Base-by-base conservation (phyloP, 2,797 vertebrate species). In the Urosaurus nigricauda region DNA sequence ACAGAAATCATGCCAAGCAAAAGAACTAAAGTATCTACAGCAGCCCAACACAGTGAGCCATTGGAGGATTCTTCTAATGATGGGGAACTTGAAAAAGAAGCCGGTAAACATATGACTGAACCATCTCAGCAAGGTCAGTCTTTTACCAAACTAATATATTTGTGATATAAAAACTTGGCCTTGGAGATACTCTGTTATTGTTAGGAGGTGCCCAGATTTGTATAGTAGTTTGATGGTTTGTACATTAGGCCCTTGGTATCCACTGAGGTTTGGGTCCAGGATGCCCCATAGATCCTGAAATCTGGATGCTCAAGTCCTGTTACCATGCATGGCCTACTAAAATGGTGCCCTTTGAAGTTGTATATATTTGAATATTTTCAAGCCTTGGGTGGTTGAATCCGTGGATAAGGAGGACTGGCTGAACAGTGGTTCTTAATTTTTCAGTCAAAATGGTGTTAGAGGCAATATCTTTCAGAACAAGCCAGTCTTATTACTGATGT, bases 1-100 rank as follows among this genome's bases (percentile, higher is more conserved):
- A 5, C 94, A 98, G 97, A 96, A 95, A 97, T 94, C 95, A 98
- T 98, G 98, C 97, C 98, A 94, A 97, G 97, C 86, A 98, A 97
- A 96, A 97, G 97, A 92, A 96, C 96, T 92, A 98, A 98, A 96
- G 93, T 94, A 94, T 98, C 98, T 58, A 97, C 97, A 47, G 98
- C 98, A 91, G 97, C 96, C 92, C 97, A 92, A 93, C 90, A 80
- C 75, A 97, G 96, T 93, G 96, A 96, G 94, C 96, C 97, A 80
- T 87, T 58, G 80, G 85, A 94, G 89, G 91, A 93, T 12, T 43
- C 89, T 85, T 9, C 13, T 87, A 51, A 6, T 88, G 91, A 89
- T 90, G 84, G 92, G 90, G 90, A 95, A 90, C 91, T 90, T 92
- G 93, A 92, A 82, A 85, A 81, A 0, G 75, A 84, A 74, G 90